Percentiles rank a stretch among this genome's conserved stretches.
Evolutionary conservation across 2,797 vertebrate species (phyloP).

Genomic region (Xenops minutus): DNA sequence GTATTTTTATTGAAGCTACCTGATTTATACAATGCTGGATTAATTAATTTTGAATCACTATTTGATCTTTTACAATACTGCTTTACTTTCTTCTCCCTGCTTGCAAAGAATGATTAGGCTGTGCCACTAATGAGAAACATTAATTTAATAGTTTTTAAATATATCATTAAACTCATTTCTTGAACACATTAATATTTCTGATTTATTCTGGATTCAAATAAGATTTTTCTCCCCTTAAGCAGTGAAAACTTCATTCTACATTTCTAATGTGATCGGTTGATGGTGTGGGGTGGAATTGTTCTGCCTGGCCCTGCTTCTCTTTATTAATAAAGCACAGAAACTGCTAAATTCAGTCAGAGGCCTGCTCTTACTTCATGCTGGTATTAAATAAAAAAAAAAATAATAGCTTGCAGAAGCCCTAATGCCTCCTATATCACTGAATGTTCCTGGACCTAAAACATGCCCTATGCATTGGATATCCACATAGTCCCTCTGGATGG

Average conservation of each 20-base stretch:
- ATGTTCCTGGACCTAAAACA: neutral
- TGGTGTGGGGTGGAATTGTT: neutral
- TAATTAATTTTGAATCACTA: slow-evolving; percentile 68
- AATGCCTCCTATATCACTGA: neutral
- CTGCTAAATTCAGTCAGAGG: neutral
- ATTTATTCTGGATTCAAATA: slow-evolving; percentile 48
- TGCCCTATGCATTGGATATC: rapidly evolving
- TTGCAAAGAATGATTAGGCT: slow-evolving; percentile 40
- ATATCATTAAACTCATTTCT: slow-evolving; percentile 63
- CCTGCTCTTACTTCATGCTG: neutral
- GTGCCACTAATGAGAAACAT: slow-evolving; percentile 62
- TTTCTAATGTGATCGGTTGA: neutral
- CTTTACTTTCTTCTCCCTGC: slow-evolving; percentile 38
- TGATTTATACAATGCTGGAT: slow-evolving; percentile 57
- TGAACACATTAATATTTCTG: slow-evolving; percentile 53
- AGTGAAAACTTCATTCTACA: neutral
- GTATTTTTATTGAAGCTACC: slow-evolving; percentile 48
- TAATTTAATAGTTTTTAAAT: slow-evolving; percentile 63
- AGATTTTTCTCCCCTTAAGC: neutral
- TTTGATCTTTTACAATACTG: slow-evolving; percentile 67
- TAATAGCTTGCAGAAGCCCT: neutral
- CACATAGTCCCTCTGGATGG: rapidly evolving
- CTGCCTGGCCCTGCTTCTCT: neutral
- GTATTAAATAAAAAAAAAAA: too few species aligned
- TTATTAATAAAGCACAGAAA: neutral